A percentile compares a stretch with the other conserved stretches of the same genome.
Conservation (phyloP, 2,797 vertebrate genomes). For the Peromyscus melanophrys region DNA sequence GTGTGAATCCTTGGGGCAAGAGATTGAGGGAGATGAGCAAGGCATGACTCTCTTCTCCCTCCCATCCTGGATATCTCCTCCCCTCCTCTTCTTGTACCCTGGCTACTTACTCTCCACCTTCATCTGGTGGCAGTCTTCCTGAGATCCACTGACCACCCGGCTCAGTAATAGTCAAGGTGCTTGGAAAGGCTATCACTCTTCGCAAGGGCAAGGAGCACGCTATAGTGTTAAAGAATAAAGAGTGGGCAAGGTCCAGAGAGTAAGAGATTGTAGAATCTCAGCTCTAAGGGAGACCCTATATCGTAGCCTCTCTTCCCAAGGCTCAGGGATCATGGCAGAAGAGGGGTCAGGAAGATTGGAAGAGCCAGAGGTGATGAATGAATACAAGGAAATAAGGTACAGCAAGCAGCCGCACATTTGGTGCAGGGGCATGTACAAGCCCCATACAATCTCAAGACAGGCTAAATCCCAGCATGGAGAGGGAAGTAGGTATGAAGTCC, state of each 20-base stretch:
- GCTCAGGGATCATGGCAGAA: not conserved
- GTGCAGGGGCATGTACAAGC: not conserved
- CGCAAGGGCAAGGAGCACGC: not conserved
- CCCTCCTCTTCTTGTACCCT: not conserved
- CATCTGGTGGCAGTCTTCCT: not conserved
- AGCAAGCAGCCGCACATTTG: not conserved
- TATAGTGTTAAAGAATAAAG: not conserved
- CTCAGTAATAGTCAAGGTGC: not conserved
- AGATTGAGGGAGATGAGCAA: slow-evolving; percentile 1
- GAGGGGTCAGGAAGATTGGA: not conserved
- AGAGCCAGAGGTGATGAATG: not conserved
- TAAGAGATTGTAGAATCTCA: not conserved
- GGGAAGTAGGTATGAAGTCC: too few species aligned
- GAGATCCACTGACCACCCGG: not conserved
- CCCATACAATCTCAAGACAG: not conserved
- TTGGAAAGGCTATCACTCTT: not conserved
- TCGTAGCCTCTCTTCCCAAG: not conserved
- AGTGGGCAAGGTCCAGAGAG: not conserved
- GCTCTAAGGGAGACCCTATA: not conserved
- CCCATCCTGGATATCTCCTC: not conserved
- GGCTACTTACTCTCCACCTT: not conserved
- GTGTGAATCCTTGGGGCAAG: slow-evolving; percentile 50
- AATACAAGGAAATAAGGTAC: not conserved
- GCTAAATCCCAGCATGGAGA: not conserved
- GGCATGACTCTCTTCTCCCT: not conserved